Conservation (phyloP, 2,888 invertebrate genomes). For the Euplagia quadripunctaria region DNA sequence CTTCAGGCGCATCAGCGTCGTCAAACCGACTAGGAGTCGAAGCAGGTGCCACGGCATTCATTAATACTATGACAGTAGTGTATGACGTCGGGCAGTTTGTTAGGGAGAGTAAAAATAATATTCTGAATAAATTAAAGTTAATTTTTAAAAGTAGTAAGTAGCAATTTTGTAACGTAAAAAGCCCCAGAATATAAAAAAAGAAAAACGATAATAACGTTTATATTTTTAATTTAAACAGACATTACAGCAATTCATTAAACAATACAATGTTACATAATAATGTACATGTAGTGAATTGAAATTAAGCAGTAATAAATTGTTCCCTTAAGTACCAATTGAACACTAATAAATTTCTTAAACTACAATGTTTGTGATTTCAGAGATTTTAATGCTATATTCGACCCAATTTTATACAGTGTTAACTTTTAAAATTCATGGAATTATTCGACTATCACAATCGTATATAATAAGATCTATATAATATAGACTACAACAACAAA, state of each 20-base stretch:
- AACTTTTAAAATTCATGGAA: neutral
- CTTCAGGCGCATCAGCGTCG: too few relatives aligned
- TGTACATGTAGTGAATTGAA: conserved; percentile 21
- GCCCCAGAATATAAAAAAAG: neutral
- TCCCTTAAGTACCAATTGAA: conserved; percentile 64
- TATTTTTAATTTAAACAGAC: conserved; percentile 18
- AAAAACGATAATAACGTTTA: neutral
- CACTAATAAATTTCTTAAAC: conserved; percentile 51
- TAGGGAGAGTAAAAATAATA: too few relatives aligned
- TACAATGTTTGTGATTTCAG: conserved; percentile 25
- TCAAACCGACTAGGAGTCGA: too few relatives aligned
- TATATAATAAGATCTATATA: neutral
- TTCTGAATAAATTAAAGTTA: neutral
- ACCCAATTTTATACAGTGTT: neutral
- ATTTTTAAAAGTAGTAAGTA: neutral
- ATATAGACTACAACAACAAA: neutral
- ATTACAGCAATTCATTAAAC: conserved; percentile 28
- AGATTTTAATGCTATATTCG: neutral
- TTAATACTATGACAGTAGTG: too few relatives aligned
- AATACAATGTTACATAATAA: conserved; percentile 28
- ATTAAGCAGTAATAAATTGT: conserved; percentile 36
- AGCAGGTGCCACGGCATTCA: too few relatives aligned
- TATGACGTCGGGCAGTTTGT: too few relatives aligned
- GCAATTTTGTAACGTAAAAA: neutral
- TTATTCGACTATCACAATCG: neutral